Base-by-base conservation (phyloP, 2,888 invertebrate species). In the Hyalella azteca region DNA sequence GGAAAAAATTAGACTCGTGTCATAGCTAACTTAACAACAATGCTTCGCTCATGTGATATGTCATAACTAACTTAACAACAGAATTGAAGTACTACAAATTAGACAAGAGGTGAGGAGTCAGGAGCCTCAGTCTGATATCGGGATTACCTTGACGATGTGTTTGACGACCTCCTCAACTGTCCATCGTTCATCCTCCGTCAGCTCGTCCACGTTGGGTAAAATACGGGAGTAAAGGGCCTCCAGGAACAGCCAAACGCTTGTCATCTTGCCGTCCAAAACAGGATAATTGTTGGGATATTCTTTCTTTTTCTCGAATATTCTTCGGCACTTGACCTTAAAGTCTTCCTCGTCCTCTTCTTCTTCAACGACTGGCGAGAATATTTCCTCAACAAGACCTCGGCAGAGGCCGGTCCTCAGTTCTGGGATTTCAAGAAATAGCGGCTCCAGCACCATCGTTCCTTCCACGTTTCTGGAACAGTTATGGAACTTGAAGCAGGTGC, bases 231-330 rank as follows among this genome's bases (percentile, higher is more conserved):
- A 66, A 29, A 66, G 66, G 3, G 36, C 36, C 26, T 66, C 66
- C 29, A 66, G 66, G 3, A 66, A 29, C 66, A 66, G 66, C 66
- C 66, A 66, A 13, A 36, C 66, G 26, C 36, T 66, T 5, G 66
- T 66, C 66, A 66, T 66, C 39, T 66, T 66, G 15, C 66, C 66
- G 66, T 66, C 66, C 66, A 66, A 36, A 9, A 66, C 66, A 0
- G 66, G 36, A 36, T 66, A 66, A 29, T 32, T 66, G 66, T 66
- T 66, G 4, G 66, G 66, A 19, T 66, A 66, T 15, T 66, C 66
- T 19, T 32, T 32, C 66, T 66, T 66, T 19, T 66, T 66, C 66
- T 66, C 66, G n/a, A 66, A 66, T 66, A 66, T 66, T 36, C 19
- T 36, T 39, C 36, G 32, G 66, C 66, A 36, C n/a, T 66, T 66